Evolutionary conservation across 2,888 invertebrate genomes (phyloP).

Genomic region (Drosophila emarginata): DNA sequence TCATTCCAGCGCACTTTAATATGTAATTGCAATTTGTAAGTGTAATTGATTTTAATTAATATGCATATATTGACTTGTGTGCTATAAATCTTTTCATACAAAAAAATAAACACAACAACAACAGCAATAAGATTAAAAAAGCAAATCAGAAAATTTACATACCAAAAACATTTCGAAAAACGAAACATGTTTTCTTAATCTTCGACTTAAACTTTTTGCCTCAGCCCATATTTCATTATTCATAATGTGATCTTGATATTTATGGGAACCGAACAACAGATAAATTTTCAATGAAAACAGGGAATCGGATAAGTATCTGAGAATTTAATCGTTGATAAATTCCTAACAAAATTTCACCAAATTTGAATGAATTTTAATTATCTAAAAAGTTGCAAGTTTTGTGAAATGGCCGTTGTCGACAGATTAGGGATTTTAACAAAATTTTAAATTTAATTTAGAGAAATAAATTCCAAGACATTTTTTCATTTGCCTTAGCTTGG

Average conservation of each 20-base stretch:
- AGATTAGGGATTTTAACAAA: neutral
- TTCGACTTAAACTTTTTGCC: conserved; percentile 28
- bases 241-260: conserved; percentile 41
- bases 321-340: neutral
- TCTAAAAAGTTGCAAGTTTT: neutral
- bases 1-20: conserved; percentile 25
- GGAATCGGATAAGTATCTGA: neutral
- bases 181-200: conserved; percentile 56
- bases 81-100: conserved; percentile 39
- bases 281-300: conserved; percentile 5
- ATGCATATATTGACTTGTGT: conserved; percentile 40
- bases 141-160: conserved; percentile 2
- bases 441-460: too few relatives aligned
- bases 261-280: conserved; percentile 20
- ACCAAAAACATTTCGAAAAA: conserved; percentile 13
- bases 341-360: neutral
- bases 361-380: conserved; percentile 3
- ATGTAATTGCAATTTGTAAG: conserved; percentile 35
- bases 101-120: too few relatives aligned
- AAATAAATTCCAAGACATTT: too few relatives aligned
- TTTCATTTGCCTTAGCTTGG: too few relatives aligned
- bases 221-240: conserved; percentile 42
- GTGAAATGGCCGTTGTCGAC: too few relatives aligned
- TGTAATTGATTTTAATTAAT: conserved; percentile 43
- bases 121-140: neutral